Base-by-base conservation (phyloP, 2,113 vertebrate species). In the Oplegnathus fasciatus region DNA sequence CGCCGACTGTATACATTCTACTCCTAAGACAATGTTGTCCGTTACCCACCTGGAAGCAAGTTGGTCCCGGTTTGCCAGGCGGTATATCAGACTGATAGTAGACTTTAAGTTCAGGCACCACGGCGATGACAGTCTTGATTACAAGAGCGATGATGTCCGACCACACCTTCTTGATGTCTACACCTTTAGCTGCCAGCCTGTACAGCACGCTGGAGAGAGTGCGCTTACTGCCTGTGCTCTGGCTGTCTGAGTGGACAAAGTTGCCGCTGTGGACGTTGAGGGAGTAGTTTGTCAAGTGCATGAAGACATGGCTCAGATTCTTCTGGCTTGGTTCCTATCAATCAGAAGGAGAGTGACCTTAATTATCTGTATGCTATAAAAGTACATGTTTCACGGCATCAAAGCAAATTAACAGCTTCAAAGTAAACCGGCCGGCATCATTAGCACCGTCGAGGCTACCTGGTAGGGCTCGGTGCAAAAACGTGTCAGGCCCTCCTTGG, bases 281-380 rank as follows among this genome's bases (percentile, higher is more conserved):
- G 0, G 98, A 99, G 68, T 99, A 99, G 94, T 99, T 99, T 62
- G 98, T 99, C 72, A 99, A 92, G 94, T 99, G 98, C 98, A 99
- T 99, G 85, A 98, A 99, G 85, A 99, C 95, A 42, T 96, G 98
- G 94, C 96, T 97, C 81, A 99, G 95, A 75, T 99, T 99, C 93
- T 97, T 98, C 85, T 97, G 92, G 80, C 86, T 96, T 52, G 98
- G 98, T 85, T 99, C 98, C 92, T 95, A 14, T 26, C 10, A 28
- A 15, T 34, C 28, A 75, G n/a, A 46, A 75, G 0, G 22, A 69
- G 15, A 86, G 11, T 2, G 15, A 30, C 14, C 0, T 57, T 46
- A 37, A 34, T 55, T 57, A 58, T 34, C 9, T 42, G 24, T 13
- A 20, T 3, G 2, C 0, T 4, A 28, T 2, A 11, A n/a, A 30